Evolutionary conservation across 2,797 vertebrate species (phyloP).

Genomic region (Pantherophis alleghaniensis): DNA sequence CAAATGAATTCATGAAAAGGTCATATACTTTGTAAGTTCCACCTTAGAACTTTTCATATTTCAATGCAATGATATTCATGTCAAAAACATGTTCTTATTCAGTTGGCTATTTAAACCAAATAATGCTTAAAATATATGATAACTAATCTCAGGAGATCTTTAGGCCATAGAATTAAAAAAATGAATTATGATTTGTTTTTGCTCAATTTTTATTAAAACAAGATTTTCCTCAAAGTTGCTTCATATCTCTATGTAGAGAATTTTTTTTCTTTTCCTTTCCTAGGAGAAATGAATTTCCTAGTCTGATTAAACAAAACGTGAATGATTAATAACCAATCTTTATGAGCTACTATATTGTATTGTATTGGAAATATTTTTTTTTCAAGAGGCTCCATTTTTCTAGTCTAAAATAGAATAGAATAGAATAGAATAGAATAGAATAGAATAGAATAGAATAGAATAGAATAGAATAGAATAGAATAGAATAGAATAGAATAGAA

Average conservation of each 20-base stretch:
- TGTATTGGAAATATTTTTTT: not conserved
- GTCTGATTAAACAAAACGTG: not conserved
- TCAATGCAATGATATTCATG: not conserved
- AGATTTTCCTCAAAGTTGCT: not conserved
- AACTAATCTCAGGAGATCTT: not conserved
- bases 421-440: not conserved
- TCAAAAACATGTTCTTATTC: not conserved
- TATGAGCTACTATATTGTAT: not conserved
- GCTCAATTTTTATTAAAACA: not conserved
- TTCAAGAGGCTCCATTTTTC: not conserved
- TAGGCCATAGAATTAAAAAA: not conserved
- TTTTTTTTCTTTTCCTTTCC: not conserved
- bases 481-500: too few relatives aligned
- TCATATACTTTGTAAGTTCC: not conserved
- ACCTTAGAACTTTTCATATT: not conserved
- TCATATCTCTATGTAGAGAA: not conserved
- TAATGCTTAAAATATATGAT: not conserved
- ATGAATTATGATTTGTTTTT: not conserved
- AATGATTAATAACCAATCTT: not conserved
- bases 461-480: too few relatives aligned
- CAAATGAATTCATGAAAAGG: not conserved
- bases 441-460: not conserved
- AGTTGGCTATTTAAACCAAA: not conserved
- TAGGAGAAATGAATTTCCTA: not conserved
- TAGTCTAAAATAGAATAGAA: not conserved